phyloP scores from a whole-genome alignment of 1,140 invertebrate species.

The Bombus superbus region DNA sequence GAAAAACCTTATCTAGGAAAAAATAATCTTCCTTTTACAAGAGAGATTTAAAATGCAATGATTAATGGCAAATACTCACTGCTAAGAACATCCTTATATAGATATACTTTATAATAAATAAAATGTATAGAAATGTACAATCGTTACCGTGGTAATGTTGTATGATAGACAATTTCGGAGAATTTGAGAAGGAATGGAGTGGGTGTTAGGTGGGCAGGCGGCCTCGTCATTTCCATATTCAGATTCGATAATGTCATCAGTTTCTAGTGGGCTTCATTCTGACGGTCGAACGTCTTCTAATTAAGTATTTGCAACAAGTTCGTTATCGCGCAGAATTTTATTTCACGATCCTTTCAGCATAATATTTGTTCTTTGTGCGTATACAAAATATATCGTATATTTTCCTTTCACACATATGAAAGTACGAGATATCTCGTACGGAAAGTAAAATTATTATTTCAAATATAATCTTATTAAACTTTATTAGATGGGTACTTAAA shows the following conservation, averaged over 20 bases:
- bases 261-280: not conserved
- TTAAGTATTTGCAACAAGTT: not conserved
- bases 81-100: not conserved
- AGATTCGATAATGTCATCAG: constrained; percentile 41
- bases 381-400: constrained; percentile 4
- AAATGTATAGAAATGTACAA: not conserved
- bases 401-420: not conserved
- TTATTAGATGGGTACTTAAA: not conserved
- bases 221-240: constrained; percentile 43
- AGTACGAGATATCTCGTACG: not conserved
- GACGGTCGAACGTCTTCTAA: not conserved
- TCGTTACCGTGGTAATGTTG: not conserved
- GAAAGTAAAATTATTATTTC: not conserved
- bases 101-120: not conserved
- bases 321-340: not conserved
- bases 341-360: not conserved
- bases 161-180: constrained; percentile 30
- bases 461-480: not conserved
- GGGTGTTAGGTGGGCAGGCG: constrained; percentile 39
- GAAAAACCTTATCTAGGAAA: not conserved
- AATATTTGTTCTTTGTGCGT: not conserved
- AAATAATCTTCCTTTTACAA: not conserved
- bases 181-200: constrained; percentile 35
- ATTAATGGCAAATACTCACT: not conserved
- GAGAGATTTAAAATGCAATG: not conserved